Evolutionary conservation across 2,113 vertebrate species (phyloP).

Genomic region (Mus spicilegus): DNA sequence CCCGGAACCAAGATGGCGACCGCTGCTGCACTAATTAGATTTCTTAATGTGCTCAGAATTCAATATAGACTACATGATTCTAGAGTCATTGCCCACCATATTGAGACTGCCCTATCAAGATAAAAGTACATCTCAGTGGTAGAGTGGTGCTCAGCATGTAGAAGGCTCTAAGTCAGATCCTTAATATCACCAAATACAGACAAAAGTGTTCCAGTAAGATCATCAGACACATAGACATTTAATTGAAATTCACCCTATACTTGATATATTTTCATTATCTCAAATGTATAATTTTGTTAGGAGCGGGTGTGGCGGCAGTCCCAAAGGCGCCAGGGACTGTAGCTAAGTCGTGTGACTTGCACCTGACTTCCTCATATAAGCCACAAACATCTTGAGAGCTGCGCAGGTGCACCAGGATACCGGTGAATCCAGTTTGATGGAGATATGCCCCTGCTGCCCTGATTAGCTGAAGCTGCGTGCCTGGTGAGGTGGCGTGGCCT

Average conservation of each 20-base stretch:
- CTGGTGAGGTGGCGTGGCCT: no score
- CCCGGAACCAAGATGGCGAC: no score
- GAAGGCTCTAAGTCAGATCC: not conserved
- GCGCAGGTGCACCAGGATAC: no score
- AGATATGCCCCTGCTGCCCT: no score
- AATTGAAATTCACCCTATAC: not conserved
- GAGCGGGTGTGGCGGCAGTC: no score
- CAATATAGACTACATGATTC: not conserved
- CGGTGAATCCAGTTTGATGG: no score
- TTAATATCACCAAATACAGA: not conserved
- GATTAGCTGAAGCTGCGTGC: no score
- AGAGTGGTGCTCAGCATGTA: not conserved
- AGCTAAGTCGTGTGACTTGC: no score
- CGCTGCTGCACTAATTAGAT: no score
- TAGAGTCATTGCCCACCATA: not conserved
- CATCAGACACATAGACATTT: not conserved
- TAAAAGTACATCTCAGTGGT: not conserved
- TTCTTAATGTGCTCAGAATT: not conserved
- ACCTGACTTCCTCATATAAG: no score
- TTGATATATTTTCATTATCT: conserved; percentile 7
- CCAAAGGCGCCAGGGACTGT: no score
- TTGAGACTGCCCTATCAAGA: not conserved
- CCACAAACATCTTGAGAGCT: no score
- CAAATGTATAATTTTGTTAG: conserved; percentile 38
- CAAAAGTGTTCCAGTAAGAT: not conserved